Evolutionary conservation across 2,797 vertebrate species (phyloP).

Genomic region (Monodelphis domestica): DNA sequence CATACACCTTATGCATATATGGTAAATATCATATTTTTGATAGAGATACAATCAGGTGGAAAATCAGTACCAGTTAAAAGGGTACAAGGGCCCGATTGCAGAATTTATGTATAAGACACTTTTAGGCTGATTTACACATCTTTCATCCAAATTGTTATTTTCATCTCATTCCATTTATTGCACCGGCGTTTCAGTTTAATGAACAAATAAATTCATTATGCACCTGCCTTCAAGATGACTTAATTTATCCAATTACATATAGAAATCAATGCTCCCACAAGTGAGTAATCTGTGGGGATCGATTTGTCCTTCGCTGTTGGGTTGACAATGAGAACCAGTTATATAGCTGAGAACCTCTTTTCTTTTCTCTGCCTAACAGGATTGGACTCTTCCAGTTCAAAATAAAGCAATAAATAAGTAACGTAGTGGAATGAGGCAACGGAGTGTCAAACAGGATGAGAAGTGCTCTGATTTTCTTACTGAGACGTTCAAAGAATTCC

Average conservation of each 20-base stretch:
- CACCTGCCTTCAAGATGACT: background rate
- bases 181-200: constrained; percentile 21
- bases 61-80: background rate
- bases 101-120: constrained; percentile 8
- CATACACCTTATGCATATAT: background rate
- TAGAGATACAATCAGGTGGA: background rate
- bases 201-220: background rate
- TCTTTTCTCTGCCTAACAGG: background rate
- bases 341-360: background rate
- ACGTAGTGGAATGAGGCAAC: background rate
- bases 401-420: background rate
- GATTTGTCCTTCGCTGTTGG: background rate
- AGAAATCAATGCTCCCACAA: background rate
- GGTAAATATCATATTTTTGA: background rate
- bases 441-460: background rate
- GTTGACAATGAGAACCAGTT: background rate
- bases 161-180: background rate
- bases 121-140: background rate
- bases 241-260: background rate
- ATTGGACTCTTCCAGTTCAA: background rate
- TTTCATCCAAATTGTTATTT: constrained; percentile 23
- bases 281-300: background rate
- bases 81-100: background rate
- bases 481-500: background rate
- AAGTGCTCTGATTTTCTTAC: background rate